Base-by-base conservation (phyloP, 2,888 invertebrate genomes). In the Taphrorychus bicolor region DNA sequence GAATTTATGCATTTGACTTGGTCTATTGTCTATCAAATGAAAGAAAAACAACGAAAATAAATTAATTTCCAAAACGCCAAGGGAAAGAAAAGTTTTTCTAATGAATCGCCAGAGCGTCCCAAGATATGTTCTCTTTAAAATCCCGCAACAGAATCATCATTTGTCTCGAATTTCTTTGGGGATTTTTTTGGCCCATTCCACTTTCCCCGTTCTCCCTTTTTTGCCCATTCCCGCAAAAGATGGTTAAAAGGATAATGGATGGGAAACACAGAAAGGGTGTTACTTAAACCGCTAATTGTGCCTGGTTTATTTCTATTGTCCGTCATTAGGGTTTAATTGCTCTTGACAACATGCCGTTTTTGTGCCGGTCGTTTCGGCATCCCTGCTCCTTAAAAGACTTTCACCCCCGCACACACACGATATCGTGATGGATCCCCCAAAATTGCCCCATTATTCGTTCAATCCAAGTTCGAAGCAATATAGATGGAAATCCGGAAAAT, bases 221-320 rank as follows among this genome's bases (percentile, higher is more conserved):
- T 64, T 64, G 48, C 56, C 64, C 32, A 21, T 53, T n/a, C 24
- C 51, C 42, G 21, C 22, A 7, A 41, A 45, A 65, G 52, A 52
- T 42, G 58, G 57, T 64, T 64, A 56, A 57, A 48, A 18, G 19
- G 51, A 59, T 65, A 65, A 65, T 65, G 59, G 59, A 65, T 65
- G 57, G 59, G 32, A n/a, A 65, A 65, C 65, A 59, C 14, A 2
- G 54, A 53, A 59, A 53, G 52, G 65, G 65, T 59, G 65, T 65
- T 65, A 59, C 65, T 45, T 59, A 52, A n/a, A 22, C 14, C 5
- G 24, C 52, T 65, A 65, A 65, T 65, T 65, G 65, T 59, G 41
- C 59, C 32, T 11, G 9, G 32, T 32, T 32, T 32, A 32, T 11
- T 32, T 32, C n/a, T n/a, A n/a, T n/a, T n/a, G n/a, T n/a, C n/a